Evolutionary conservation across 2,113 vertebrate species (phyloP).

Genomic region (Beaufortia kweichowensis): DNA sequence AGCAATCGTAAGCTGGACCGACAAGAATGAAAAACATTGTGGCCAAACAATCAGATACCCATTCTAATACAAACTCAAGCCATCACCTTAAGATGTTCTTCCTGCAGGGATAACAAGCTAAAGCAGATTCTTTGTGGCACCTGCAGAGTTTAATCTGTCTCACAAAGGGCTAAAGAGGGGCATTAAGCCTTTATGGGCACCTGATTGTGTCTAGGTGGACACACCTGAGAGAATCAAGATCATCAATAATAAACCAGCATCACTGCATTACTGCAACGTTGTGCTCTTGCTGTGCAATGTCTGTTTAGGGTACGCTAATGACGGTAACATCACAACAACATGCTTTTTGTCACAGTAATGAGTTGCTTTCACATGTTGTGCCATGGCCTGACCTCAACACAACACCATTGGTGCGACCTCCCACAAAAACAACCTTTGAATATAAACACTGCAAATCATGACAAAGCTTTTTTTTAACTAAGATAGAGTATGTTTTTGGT

Average conservation of each 20-base stretch:
- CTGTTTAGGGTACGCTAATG: conserved; percentile 30
- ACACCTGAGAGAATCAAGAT: neutral
- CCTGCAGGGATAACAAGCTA: too few species aligned
- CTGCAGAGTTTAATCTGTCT: neutral
- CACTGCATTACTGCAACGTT: conserved; percentile 8
- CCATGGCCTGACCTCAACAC: conserved; percentile 1
- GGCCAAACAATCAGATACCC: neutral
- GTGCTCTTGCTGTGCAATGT: neutral
- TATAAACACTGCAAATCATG: neutral
- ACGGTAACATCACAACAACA: conserved; percentile 42
- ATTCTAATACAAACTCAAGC: too few species aligned
- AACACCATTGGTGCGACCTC: conserved; percentile 2
- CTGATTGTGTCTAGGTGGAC: neutral
- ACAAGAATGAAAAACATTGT: neutral
- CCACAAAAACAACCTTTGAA: neutral
- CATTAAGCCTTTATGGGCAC: neutral
- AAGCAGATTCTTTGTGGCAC: neutral
- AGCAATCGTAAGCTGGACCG: neutral
- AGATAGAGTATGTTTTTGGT: neutral
- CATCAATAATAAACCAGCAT: conserved; percentile 43
- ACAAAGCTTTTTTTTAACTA: neutral
- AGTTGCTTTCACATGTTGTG: conserved; percentile 27
- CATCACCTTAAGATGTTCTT: too few species aligned
- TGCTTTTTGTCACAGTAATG: conserved; percentile 26
- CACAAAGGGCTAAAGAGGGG: too few species aligned